A percentile compares a stretch with the other conserved stretches of the same genome.
Evolutionary conservation across 2,888 invertebrate species (phyloP).

Genomic region (Xestia sexstrigata): DNA sequence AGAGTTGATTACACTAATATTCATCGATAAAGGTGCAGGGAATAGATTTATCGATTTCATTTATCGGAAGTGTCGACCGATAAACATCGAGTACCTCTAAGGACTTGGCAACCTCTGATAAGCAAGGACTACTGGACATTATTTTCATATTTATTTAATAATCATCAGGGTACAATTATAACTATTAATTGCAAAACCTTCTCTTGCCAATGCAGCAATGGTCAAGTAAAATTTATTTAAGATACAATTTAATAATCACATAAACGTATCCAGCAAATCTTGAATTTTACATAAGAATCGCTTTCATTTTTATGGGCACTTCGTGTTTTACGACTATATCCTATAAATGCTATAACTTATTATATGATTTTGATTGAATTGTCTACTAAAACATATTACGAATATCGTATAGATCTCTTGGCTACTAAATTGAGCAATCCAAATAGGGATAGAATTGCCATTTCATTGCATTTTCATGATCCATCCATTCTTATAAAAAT

Average conservation of each 20-base stretch:
- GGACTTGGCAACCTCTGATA: conserved; percentile 21
- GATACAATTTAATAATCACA: neutral
- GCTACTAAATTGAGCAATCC: neutral
- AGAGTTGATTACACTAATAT: conserved; percentile 19
- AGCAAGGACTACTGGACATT: neutral
- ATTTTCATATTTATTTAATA: neutral
- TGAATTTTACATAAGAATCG: conserved; percentile 31
- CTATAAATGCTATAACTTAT: conserved; percentile 15
- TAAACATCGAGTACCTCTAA: conserved; percentile 21
- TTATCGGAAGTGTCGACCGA: conserved; percentile 38
- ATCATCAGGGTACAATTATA: neutral
- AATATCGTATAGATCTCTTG: conserved; percentile 5
- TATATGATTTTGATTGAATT: conserved; percentile 18
- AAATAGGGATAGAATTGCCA: neutral
- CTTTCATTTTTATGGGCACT: conserved; percentile 42
- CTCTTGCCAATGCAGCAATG: neutral
- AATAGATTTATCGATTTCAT: conserved; percentile 42
- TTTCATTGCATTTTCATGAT: too few relatives aligned
- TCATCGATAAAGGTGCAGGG: conserved; percentile 25
- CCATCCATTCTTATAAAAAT: neutral
- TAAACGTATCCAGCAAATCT: conserved; percentile 9
- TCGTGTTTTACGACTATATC: conserved; percentile 36
- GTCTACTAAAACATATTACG: neutral
- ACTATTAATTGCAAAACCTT: neutral
- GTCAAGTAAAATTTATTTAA: neutral